These are phyloP conservation scores for Ennomos erosarius DNA, from an alignment of 2,888 invertebrate species.

Conservation along the genomic window DNA sequence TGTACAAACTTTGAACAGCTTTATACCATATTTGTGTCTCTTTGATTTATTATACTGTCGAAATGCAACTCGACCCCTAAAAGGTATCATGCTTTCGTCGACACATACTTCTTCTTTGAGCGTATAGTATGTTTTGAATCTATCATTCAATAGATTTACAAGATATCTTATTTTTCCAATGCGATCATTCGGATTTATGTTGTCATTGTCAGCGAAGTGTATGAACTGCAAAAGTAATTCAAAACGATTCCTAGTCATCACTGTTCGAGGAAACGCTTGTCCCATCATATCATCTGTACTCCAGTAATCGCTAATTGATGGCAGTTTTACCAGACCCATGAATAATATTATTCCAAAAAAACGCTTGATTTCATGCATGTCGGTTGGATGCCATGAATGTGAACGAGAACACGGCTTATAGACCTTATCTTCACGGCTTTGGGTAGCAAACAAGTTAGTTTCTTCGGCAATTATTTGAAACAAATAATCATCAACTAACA, in stretches of 20 bases:
- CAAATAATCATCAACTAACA: slow-evolving; percentile 40
- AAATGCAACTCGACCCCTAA: slow-evolving; percentile 46
- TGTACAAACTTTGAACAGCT: slow-evolving; percentile 51
- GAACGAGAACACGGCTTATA: slow-evolving; percentile 32
- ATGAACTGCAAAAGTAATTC: slow-evolving; percentile 28
- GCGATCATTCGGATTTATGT: slow-evolving; percentile 35
- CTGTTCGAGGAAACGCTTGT: slow-evolving; percentile 33
- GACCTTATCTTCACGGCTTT: slow-evolving; percentile 13
- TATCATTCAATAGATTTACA: slow-evolving; percentile 43
- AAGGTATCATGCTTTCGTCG: slow-evolving; percentile 47
- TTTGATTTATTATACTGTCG: slow-evolving; percentile 49
- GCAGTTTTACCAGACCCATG: slow-evolving; percentile 44
- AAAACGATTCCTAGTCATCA: slow-evolving; percentile 40
- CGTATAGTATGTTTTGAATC: slow-evolving; percentile 44
- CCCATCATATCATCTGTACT: slow-evolving; percentile 35
- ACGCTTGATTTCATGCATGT: slow-evolving; percentile 33
- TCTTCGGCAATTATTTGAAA: slow-evolving; percentile 28
- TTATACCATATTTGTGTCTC: slow-evolving; percentile 45
- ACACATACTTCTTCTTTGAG: slow-evolving; percentile 48
- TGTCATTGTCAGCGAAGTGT: slow-evolving; percentile 31
- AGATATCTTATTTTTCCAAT: slow-evolving; percentile 46
- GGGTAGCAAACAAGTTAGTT: slow-evolving; percentile 33
- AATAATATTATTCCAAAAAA: slow-evolving; percentile 40
- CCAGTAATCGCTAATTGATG: slow-evolving; percentile 39
- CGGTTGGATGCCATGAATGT: slow-evolving; percentile 37